Evolutionary conservation across 2,797 vertebrate species (phyloP).

Genomic region (Merluccius polli): DNA sequence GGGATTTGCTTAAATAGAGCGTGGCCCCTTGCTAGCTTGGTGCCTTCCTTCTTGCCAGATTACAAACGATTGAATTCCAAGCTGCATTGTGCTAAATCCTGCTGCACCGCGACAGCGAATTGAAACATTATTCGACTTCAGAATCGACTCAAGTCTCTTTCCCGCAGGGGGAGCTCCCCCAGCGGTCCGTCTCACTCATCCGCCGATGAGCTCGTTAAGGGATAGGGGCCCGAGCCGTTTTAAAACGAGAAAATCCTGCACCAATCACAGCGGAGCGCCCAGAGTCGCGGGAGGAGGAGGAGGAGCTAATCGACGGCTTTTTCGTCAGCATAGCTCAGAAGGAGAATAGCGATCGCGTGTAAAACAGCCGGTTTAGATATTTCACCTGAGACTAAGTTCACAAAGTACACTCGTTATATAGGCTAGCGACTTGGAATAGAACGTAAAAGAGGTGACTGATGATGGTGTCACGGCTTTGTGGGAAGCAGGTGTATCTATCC

Average conservation of each 20-base stretch:
- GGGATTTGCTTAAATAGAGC: neutral
- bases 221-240: neutral
- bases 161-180: neutral
- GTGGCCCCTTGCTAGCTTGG: neutral
- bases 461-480: constrained; percentile 33
- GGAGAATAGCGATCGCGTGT: neutral
- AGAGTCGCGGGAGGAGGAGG: neutral
- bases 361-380: neutral
- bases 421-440: neutral
- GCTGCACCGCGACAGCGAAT: constrained; percentile 1
- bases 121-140: neutral
- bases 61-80: neutral
- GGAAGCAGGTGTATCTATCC: constrained; percentile 26
- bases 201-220: neutral
- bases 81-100: constrained; percentile 9
- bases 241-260: neutral
- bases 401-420: neutral
- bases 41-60: neutral
- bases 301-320: neutral
- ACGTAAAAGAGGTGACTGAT: constrained; percentile 4
- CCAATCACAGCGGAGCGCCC: neutral
- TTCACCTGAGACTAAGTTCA: neutral
- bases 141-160: neutral
- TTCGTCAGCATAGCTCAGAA: neutral
- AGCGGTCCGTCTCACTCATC: neutral